phyloP scores from a whole-genome alignment of 2,888 invertebrate species.

The Rhogogaster chlorosoma region DNA sequence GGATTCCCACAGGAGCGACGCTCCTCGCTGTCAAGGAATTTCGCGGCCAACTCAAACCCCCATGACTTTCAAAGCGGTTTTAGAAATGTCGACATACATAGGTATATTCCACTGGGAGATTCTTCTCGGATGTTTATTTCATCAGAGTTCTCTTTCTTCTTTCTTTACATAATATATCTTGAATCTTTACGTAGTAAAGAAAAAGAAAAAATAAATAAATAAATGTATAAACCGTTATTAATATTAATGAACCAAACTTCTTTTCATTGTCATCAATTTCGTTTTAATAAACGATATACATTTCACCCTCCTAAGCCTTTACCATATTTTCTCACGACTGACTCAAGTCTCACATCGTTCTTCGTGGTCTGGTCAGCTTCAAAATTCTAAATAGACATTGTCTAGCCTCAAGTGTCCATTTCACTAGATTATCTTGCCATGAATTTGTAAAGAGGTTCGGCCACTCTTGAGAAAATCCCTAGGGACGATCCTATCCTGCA shows the following conservation, averaged over 20 bases:
- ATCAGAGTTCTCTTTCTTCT: neutral
- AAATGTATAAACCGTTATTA: no score
- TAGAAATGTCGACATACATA: neutral
- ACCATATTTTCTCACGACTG: no score
- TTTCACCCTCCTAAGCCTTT: no score
- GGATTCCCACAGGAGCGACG: slow-evolving; percentile 13
- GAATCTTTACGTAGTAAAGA: no score
- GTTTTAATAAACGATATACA: no score
- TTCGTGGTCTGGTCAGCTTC: neutral
- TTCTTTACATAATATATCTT: no score
- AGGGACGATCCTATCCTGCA: neutral
- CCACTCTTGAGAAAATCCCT: neutral
- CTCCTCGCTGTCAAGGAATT: slow-evolving; percentile 28
- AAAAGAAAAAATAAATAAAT: no score
- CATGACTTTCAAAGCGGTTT: slow-evolving; percentile 26
- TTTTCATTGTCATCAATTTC: no score
- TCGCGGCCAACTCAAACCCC: neutral
- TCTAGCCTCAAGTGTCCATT: slow-evolving; percentile 26
- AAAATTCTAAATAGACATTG: neutral
- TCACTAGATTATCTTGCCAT: slow-evolving; percentile 9
- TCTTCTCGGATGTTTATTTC: neutral
- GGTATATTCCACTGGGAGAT: neutral
- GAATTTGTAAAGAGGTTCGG: slow-evolving; percentile 38
- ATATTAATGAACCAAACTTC: no score
- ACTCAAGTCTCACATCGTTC: neutral